Base-by-base conservation (phyloP, 1,140 invertebrate genomes). In the Holotrichia oblita region DNA sequence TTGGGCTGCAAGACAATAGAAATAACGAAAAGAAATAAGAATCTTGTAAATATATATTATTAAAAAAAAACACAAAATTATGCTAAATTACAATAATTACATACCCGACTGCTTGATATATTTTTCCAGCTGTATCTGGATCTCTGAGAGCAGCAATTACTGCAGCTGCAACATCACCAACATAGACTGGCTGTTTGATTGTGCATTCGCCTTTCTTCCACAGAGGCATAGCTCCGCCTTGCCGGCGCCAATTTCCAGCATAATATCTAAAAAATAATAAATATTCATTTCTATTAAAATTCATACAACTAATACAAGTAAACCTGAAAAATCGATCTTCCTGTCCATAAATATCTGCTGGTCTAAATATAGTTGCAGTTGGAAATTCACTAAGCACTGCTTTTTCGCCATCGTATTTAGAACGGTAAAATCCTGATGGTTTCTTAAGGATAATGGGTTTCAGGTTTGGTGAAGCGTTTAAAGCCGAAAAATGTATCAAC, bases 361-460 rank as follows among this genome's bases (percentile, higher is more conserved):
- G 97, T 77, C 97, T 91, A 80, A 99, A 90, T 79, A 99, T 97
- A 10, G 95, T 97, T 6, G 97, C 98, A 79, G 97, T 93, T 1
- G 99, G 98, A 87, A 99, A 99, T 87, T 98, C 97, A 86, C 97
- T 93, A 79, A 89, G 89, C 0, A 99, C 97, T 17, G 94, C 97
- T 83, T 90, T 82, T 89, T 99, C 98, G 24, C 97, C 97, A 55
- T 88, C 83, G 86, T 91, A 96, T 90, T 83, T 85, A 75, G 82
- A 83, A 12, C 77, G 76, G 14, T 84, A 81, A 80, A 84, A 84
- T 34, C 88, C 80, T 89, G 83, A 84, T 92, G 92, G 83, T 89
- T 83, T 34, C 40, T 81, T 79, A 27, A 84, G 14, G 34, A 85
- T 77, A n/a, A 79, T n/a, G n/a, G 92, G 90, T 80, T 92, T 87